Conservation (phyloP, 1,140 invertebrate genomes). For the Streblospio benedicti region DNA sequence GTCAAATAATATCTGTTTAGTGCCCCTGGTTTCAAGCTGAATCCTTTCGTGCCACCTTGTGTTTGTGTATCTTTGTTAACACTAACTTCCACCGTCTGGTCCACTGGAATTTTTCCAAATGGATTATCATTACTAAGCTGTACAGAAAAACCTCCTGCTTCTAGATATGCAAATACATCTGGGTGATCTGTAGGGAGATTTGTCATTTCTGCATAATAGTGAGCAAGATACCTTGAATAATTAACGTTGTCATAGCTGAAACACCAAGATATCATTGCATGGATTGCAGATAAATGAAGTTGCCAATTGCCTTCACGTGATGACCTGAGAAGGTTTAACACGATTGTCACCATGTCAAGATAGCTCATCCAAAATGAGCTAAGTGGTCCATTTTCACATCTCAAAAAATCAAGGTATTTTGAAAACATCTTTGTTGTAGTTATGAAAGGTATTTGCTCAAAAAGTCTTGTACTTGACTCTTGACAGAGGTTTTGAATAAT, state of each 20-base stretch:
- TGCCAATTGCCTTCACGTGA: constrained; percentile 1
- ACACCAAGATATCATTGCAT: constrained; percentile 7
- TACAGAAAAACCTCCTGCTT: neutral
- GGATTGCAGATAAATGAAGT: constrained; percentile 1
- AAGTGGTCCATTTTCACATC: too few relatives aligned
- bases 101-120: constrained; percentile 7
- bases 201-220: constrained; percentile 1
- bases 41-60: neutral
- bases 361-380: too few relatives aligned
- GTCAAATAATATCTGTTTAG: neutral
- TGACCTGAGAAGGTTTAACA: too few relatives aligned
- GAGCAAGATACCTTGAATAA: constrained; percentile 1
- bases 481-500: too few relatives aligned
- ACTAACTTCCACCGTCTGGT: neutral
- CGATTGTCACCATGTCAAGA: too few relatives aligned
- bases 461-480: too few relatives aligned
- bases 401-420: too few relatives aligned
- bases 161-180: neutral
- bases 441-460: too few relatives aligned
- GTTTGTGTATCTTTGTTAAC: constrained; percentile 7
- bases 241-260: constrained; percentile 5
- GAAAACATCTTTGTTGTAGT: too few relatives aligned
- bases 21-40: constrained; percentile 2
- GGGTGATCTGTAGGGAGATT: neutral
- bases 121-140: neutral